Base-by-base conservation (phyloP, 2,888 invertebrate species). In the Strigamia transsilvanica region DNA sequence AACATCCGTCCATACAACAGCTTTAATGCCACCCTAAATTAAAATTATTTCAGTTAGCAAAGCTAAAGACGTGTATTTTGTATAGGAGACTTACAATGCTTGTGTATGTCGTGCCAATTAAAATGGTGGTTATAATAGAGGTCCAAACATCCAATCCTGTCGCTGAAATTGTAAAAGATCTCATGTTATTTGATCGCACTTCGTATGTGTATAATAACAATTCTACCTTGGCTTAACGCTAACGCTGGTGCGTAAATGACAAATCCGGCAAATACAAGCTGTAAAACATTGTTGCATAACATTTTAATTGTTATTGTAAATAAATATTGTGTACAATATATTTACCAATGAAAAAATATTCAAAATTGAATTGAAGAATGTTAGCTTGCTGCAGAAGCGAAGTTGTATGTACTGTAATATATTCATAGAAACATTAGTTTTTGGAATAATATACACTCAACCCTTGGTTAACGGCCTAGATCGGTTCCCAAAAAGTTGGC, bases 21-120 rank as follows among this genome's bases (percentile, higher is more conserved):
- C 80, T 38, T 80, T 80, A 13, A 80, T 80, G 18, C 80, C 80
- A n/a, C 80, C 80, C 80, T 80, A 61, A n/a, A 18, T 18, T 18
- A 18, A 3, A 80, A 7, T 18, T 38, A 2, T 27, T 18, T 23
- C 1, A 41, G 9, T 80, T 80, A 46, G 9, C 12, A 21, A 9
- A 5, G 3, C 21, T 6, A 80, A 80, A 1, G 13, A 3, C 42
- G 21, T 80, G 2, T 79, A 38, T 4, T 0, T n/a, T 34, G 5
- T 13, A 13, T 7, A 1, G 41, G 13, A n/a, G 2, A 80, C 80
- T 32, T 80, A 61, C 80, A 23, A 80, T 80, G 56, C 61, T 61
- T 10, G 61, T 80, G 80, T 61, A 80, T 23, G 56, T n/a, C 1
- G 61, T 80, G 13, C 80, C 80, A 80, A 80, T 80, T 18, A 21